A percentile compares a stretch with the other conserved stretches of the same genome.
Evolutionary conservation across 2,888 invertebrate species (phyloP).

Genomic region (Yponomeuta plumbellus): DNA sequence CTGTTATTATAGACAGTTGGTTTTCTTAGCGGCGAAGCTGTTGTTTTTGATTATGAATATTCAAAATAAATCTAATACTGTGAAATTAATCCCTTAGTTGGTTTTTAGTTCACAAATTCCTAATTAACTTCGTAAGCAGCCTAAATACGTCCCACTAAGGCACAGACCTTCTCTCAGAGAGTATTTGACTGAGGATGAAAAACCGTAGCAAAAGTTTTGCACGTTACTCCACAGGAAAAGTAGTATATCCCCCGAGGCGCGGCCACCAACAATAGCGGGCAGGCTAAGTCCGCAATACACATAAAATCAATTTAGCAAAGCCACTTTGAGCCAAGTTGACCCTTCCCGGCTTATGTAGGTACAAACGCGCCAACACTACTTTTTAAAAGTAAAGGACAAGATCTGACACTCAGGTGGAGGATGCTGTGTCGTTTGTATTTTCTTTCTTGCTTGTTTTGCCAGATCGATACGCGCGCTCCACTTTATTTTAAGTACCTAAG

Average conservation of each 20-base stretch:
- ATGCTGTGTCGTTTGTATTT: not conserved
- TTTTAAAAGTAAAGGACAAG: constrained; percentile 14
- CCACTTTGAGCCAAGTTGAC: constrained; percentile 61
- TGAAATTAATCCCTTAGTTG: no score
- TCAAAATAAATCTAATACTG: no score
- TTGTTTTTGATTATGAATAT: no score
- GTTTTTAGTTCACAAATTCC: no score
- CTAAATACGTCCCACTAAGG: no score
- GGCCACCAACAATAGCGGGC: constrained; percentile 39
- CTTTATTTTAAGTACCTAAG: not conserved
- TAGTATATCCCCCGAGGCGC: constrained; percentile 38
- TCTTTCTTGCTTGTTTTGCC: not conserved
- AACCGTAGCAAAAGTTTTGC: not conserved
- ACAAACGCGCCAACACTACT: constrained; percentile 36
- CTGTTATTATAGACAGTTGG: no score
- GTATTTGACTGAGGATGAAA: not conserved
- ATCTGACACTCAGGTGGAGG: constrained; percentile 8
- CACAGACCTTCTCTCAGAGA: no score
- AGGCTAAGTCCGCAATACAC: constrained; percentile 64
- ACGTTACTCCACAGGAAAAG: constrained; percentile 38
- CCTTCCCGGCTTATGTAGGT: constrained; percentile 50
- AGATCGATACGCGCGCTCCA: not conserved
- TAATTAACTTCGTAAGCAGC: no score
- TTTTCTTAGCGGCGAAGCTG: no score
- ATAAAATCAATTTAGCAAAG: constrained; percentile 74